Evolutionary conservation across 2,113 vertebrate genomes (phyloP).

Genomic region (Myiozetetes cayanensis): DNA sequence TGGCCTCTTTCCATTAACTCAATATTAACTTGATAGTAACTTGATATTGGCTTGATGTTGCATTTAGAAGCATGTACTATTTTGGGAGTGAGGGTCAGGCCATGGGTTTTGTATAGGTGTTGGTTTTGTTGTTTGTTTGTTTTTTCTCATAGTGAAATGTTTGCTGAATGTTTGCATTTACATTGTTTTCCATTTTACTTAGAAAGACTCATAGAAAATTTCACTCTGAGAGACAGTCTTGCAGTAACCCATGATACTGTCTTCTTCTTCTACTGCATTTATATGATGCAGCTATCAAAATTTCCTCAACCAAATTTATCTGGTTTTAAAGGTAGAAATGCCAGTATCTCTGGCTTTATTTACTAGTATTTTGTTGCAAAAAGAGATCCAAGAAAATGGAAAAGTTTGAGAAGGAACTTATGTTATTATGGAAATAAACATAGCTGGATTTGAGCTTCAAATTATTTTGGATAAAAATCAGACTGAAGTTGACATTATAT

Average conservation of each 20-base stretch:
- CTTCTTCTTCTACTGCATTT: not conserved
- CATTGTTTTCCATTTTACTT: not conserved
- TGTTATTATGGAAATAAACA: not conserved
- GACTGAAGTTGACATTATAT: not conserved
- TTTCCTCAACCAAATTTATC: not conserved
- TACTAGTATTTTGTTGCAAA: not conserved
- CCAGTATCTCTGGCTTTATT: not conserved
- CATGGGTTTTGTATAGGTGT: not conserved
- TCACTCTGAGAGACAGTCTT: not conserved
- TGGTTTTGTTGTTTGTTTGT: not conserved
- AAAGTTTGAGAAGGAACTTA: not conserved
- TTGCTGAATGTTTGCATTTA: not conserved
- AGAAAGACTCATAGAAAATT: not conserved
- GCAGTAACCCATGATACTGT: not conserved
- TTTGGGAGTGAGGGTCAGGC: not conserved
- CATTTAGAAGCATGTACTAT: not conserved
- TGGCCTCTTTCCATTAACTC: not conserved
- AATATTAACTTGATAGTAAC: not conserved
- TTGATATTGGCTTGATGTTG: not conserved
- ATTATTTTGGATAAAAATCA: not conserved
- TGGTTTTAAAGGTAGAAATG: not conserved
- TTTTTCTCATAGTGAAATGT: not conserved
- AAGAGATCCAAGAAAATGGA: not conserved
- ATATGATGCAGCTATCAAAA: not conserved
- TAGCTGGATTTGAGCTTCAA: not conserved